Conservation (phyloP, 2,888 invertebrate species). For the Entomobrya multifasciata region DNA sequence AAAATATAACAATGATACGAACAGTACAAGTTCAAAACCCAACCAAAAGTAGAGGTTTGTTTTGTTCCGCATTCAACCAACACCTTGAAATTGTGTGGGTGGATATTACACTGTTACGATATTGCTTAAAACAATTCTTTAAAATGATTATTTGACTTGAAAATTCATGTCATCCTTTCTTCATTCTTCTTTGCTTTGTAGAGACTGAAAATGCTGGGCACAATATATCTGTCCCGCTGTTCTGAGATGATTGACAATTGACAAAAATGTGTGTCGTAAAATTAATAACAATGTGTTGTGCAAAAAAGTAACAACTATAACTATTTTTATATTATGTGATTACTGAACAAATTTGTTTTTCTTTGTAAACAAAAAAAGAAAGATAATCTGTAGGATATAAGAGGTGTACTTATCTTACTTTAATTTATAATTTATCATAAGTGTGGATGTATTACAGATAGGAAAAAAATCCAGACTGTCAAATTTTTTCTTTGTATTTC, state of each 20-base stretch:
- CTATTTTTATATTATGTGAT: neutral
- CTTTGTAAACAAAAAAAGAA: neutral
- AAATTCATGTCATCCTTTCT: no score
- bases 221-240: no score
- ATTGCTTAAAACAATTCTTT: no score
- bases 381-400: neutral
- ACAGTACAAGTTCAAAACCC: neutral
- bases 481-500: conserved; percentile 32
- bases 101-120: no score
- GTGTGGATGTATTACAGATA: conserved; percentile 42
- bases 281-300: neutral
- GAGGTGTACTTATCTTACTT: neutral
- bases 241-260: no score
- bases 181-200: no score
- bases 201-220: no score
- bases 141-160: no score
- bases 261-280: neutral
- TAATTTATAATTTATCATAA: conserved; percentile 9
- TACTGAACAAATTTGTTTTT: neutral
- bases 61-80: neutral
- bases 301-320: neutral
- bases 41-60: neutral
- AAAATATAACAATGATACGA: neutral
- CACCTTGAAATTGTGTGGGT: no score
- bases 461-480: conserved; percentile 65